Evolutionary conservation across 2,888 invertebrate genomes (phyloP), one percentile per base, ranked within the genome.

Genomic region (Glaucopsyche alexis): DNA sequence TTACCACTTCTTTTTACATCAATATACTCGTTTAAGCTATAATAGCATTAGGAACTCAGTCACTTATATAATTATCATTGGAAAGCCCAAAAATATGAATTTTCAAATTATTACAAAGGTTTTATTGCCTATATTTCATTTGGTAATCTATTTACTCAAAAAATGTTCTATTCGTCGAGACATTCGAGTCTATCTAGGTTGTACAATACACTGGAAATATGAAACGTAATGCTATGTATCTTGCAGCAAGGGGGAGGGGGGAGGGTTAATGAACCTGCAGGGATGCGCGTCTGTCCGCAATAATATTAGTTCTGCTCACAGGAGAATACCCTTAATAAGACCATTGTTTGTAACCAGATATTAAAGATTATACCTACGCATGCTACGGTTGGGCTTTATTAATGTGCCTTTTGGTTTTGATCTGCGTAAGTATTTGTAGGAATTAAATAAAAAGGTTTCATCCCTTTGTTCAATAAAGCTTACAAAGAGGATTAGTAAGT

Each of bases 211-310:
- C 74, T 73, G 67, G 75, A 75, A 60, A 60, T 60, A 60, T 60
- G 60, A 38, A 60, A 38, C 60, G 60, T 60, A 38, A 60, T 0
- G 73, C 74, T 77, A 78, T 78, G 78, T 78, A 79, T 80, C 77
- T 77, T 77, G 74, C 74, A 75, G 71, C 75, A 73, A 71, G 75
- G 75, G 72, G 74, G 64, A 71, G 65, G 78, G 82, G 77, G 77
- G 73, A 80, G 77, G 88, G 87, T 86, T 88, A 90, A 90, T 90
- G 89, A 90, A 89, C 89, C 85, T 84, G 79, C 82, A 79, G 85
- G 84, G 89, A 87, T 87, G 86, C 87, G 83, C 81, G 82, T 81
- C 72, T 72, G 72, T 81, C 81, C 81, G 82, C 84, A 84, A 86
- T 86, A 85, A 88, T 90, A 90, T 88, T 89, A 87, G 87, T 85